Conservation (phyloP, 2,888 invertebrate genomes). For the Epiblema foenella region DNA sequence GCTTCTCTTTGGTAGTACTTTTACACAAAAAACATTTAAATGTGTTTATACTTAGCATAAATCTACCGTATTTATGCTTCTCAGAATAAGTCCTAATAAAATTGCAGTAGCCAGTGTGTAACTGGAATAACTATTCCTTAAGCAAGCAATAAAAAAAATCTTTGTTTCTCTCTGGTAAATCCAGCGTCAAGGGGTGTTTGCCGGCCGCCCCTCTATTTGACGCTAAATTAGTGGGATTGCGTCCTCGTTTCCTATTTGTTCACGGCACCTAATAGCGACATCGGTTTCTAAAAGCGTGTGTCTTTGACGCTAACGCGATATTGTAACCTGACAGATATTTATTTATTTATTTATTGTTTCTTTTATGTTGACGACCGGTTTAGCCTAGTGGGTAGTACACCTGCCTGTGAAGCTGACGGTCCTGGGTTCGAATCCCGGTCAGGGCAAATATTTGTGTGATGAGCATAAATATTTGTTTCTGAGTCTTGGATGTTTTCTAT, state of each 20-base stretch:
- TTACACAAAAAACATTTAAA: too few species aligned
- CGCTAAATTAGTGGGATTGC: conserved; percentile 51
- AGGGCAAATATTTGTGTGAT: too few species aligned
- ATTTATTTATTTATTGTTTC: too few species aligned
- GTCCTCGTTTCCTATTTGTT: conserved; percentile 47
- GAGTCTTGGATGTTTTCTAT: too few species aligned
- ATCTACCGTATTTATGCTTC: too few species aligned
- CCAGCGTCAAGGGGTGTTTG: conserved; percentile 41
- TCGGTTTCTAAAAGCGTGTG: conserved; percentile 46
- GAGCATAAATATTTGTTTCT: too few species aligned
- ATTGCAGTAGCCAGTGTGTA: neutral
- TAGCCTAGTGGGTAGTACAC: too few species aligned
- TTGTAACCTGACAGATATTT: neutral
- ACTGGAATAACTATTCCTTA: conserved; percentile 11
- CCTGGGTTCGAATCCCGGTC: too few species aligned
- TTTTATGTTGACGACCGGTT: too few species aligned
- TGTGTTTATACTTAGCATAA: too few species aligned
- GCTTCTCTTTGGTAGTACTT: conserved; percentile 32
- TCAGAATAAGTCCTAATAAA: too few species aligned
- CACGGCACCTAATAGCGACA: conserved; percentile 47
- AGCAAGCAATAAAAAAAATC: conserved; percentile 33
- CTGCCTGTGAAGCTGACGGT: too few species aligned
- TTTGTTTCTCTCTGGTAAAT: conserved; percentile 34
- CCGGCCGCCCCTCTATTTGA: conserved; percentile 49
- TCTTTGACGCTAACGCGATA: conserved; percentile 11